phyloP scores from a whole-genome alignment of 2,113 vertebrate species.

The Melanotaenia duboulayi region DNA sequence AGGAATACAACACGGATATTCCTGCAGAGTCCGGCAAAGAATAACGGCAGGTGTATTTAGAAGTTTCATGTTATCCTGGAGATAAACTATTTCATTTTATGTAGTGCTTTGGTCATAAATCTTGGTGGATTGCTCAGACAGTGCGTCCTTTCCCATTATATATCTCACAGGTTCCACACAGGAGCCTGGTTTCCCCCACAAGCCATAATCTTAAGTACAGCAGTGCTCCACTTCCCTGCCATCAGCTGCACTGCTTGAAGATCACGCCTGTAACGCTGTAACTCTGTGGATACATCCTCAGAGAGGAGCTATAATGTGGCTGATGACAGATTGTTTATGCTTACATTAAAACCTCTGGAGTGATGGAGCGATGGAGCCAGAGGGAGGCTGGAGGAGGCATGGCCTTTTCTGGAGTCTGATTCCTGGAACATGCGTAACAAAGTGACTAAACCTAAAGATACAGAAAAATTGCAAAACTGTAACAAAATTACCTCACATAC shows the following conservation, averaged over 20 bases:
- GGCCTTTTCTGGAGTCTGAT: neutral
- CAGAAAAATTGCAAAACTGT: neutral
- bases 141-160: conserved; percentile 56
- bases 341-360: conserved; percentile 10
- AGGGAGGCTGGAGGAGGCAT: neutral
- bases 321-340: conserved; percentile 26
- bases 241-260: conserved; percentile 2
- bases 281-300: conserved; percentile 7
- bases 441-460: neutral
- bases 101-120: conserved; percentile 70
- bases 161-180: conserved; percentile 52
- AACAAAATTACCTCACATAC: neutral
- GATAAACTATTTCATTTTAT: conserved; percentile 78
- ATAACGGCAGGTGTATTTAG: conserved; percentile 65
- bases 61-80: conserved; percentile 70
- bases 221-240: conserved; percentile 14
- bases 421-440: neutral
- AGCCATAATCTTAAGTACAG: conserved; percentile 47
- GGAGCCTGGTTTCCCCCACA: conserved; percentile 38
- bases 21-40: conserved; percentile 48
- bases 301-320: conserved; percentile 16
- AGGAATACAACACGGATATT: conserved; percentile 59
- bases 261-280: conserved; percentile 23
- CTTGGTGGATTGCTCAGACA: conserved; percentile 58
- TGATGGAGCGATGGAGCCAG: neutral